Base-by-base conservation (phyloP, 2,888 invertebrate genomes). In the Oscheius sp. region DNA sequence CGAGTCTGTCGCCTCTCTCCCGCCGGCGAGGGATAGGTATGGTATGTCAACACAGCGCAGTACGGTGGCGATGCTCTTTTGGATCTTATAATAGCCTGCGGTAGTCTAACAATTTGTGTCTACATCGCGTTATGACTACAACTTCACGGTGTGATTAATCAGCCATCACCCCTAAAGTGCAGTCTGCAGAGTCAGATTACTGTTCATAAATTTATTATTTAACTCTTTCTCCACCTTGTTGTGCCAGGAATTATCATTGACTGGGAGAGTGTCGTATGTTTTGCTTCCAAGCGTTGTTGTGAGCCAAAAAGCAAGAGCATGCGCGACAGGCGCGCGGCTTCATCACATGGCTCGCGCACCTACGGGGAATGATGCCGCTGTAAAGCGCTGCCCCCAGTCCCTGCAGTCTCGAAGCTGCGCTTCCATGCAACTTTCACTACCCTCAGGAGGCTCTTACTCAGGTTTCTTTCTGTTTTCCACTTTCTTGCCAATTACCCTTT, bases 341-440 rank as follows among this genome's bases (percentile, higher is more conserved):
- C 49, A 62, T 62, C 62, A 62, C 62, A 62, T 62, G 62, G 62
- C 62, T 62, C 47, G 62, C 62, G 62, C 62, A 62, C 62, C 62
- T 62, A 17, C 62, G 62, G 33, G 62, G 47, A 47, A 49, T 62
- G 49, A 62, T 62, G 45, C 62, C 47, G 62, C 41, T 59, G 59
- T 59, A 59, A 59, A 59, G 59, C 59, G 59, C 59, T 59, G 44
- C 59, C 59, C 59, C 59, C 44, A 59, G 41, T 44, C 44, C 44
- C 59, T 26, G 59, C 59, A 59, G 59, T 59, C 44, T 59, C 59
- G 59, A 44, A 59, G 24, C 44, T 44, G 44, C 59, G 20, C 59
- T 59, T 59, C 59, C 59, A 59, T 59, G 59, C 59, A 59, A 26
- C 41, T 59, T 30, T 59, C 59, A 41, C 59, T 59, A 24, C 24